Base-by-base conservation (phyloP, 2,113 vertebrate genomes). In the Balaeniceps rex region DNA sequence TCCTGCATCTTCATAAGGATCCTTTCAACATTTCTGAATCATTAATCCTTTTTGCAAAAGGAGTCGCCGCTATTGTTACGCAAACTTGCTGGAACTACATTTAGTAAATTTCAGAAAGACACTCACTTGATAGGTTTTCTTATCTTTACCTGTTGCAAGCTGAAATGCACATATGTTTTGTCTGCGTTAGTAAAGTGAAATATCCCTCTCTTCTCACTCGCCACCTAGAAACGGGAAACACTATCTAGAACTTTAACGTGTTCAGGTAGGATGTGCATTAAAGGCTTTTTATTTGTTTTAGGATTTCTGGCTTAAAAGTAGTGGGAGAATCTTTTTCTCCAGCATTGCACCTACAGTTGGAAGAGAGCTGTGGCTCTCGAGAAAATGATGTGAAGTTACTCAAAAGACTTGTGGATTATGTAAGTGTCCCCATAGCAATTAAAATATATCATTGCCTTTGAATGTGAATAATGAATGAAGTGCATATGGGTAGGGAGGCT, bases 311-410 rank as follows among this genome's bases (percentile, higher is more conserved):
- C 55, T 96, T 99, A 60, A 99, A 98, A 95, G 93, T 99, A 16
- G 98, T 99, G 2, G 99, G 99, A 19, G 98, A 98, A 61, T 87
- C 97, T 1, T 88, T 99, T 69, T 98, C 99, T 49, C 99, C 99
- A 16, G 99, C 99, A 7, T 98, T 99, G 84, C 99, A 99, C 94
- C 97, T 99, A 5, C 99, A 99, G 60, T 97, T 99, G 91, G 98
- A 99, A 94, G 98, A 97, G 44, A 99, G 98, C 97, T 98, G 93
- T 7, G 99, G 99, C 46, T 99, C 98, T 94, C 98, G 99, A 96
- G 99, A 99, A 63, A 69, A 96, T n/a, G 99, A 99, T 90, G 94
- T 98, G 77, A 98, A 97, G 82, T 96, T 98, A 8, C 98, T 99
- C 19, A 98, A 98, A 90, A 95, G 96, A 81, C 98, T 99, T 33